Percentiles rank a stretch among this genome's conserved stretches.
phyloP scores from a whole-genome alignment of 2,797 vertebrate species.

The Hozukius guyotensis region DNA sequence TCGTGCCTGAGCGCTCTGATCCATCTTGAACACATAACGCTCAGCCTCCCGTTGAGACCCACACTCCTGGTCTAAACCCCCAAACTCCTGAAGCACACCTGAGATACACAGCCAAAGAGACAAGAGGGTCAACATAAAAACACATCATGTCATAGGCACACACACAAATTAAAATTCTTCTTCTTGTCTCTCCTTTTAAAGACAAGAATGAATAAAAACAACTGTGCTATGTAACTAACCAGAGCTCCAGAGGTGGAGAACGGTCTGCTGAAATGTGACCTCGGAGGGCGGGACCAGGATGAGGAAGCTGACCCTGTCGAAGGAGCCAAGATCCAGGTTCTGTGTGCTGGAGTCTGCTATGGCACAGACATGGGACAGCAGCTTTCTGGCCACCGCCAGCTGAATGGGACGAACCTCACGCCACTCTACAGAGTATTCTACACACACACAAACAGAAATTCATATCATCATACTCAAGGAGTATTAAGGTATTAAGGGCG shows the following conservation, averaged over 20 bases:
- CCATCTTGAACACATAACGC: conserved; percentile 91
- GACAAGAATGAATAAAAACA: neutral
- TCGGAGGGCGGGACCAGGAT: conserved; percentile 96
- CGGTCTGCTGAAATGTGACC: conserved; percentile 95
- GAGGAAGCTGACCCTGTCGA: conserved; percentile 96
- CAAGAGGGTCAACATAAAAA: neutral
- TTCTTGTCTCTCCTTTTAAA: neutral
- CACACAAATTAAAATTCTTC: neutral
- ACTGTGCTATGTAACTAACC: conserved; percentile 76
- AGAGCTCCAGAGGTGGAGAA: conserved; percentile 93
- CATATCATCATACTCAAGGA: neutral
- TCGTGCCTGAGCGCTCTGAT: conserved; percentile 86
- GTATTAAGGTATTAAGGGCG: neutral
- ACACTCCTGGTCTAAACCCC: conserved; percentile 89
- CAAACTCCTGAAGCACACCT: conserved; percentile 94
- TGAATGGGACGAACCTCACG: conserved; percentile 91
- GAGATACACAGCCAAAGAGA: conserved; percentile 19
- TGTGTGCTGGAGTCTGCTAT: conserved; percentile 98
- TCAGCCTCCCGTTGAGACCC: conserved; percentile 87
- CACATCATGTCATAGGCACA: neutral
- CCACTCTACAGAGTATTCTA: conserved; percentile 88
- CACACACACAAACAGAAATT: conserved; percentile 34
- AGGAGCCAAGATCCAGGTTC: conserved; percentile 96
- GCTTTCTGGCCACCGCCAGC: conserved; percentile 94
- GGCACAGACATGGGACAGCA: conserved; percentile 96